Evolutionary conservation across 2,888 invertebrate genomes (phyloP).

Genomic region (Oscheius onirici): DNA sequence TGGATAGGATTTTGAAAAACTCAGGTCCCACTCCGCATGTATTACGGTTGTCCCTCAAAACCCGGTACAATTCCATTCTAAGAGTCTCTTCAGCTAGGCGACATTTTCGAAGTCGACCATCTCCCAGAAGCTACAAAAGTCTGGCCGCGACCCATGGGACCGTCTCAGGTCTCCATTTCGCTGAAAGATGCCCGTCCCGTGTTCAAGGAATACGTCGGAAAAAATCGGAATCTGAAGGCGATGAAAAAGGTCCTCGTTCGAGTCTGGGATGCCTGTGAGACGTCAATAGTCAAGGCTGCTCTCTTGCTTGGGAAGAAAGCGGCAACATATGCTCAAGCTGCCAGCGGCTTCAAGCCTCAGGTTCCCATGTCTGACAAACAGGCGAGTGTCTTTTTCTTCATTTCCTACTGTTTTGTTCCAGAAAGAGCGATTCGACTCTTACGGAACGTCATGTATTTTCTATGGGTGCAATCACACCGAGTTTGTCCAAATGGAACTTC

Average conservation of each 20-base stretch:
- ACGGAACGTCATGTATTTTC: conserved; percentile 2
- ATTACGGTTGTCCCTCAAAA: too few relatives aligned
- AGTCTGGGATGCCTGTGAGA: conserved; percentile 76
- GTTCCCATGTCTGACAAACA: conserved; percentile 33
- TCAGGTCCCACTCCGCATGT: too few relatives aligned
- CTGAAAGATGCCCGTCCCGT: conserved; percentile 41
- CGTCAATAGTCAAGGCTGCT: conserved; percentile 66
- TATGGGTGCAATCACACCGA: conserved; percentile 7
- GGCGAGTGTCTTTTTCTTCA: conserved; percentile 6
- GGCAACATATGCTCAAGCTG: conserved; percentile 55
- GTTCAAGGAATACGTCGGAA: conserved; percentile 43
- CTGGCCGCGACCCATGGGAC: conserved; percentile 42
- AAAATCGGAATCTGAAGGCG: conserved; percentile 48
- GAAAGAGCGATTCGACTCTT: conserved; percentile 20
- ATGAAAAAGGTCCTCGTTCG: conserved; percentile 84
- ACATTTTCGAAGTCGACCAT: conserved; percentile 39
- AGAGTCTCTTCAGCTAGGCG: conserved; percentile 32
- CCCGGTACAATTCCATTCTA: neutral
- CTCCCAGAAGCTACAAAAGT: conserved; percentile 26
- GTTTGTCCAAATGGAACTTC: conserved; percentile 79
- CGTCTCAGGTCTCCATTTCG: conserved; percentile 30
- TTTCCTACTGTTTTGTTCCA: neutral
- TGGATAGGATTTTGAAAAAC: too few relatives aligned
- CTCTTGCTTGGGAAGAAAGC: conserved; percentile 52
- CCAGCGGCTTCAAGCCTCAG: conserved; percentile 33